Evolutionary conservation across 2,888 invertebrate genomes (phyloP), one percentile per base, ranked within the genome.

Genomic region (Andricus curvator): DNA sequence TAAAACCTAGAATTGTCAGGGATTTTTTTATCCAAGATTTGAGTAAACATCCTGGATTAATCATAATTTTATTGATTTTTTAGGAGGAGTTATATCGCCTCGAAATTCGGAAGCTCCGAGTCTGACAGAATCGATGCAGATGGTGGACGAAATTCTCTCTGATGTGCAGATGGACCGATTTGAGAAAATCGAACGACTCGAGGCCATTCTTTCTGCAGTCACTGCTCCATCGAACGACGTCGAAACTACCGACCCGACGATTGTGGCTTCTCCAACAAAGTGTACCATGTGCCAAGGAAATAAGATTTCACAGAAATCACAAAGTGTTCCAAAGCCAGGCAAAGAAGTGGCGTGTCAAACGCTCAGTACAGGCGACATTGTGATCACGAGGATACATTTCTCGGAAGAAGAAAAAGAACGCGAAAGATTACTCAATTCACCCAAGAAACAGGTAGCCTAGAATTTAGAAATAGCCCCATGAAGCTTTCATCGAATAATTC

Each of bases 361-460:
- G 2, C 94, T 97, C 70, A 97, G 97, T 91, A 98, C 98, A 25
- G 98, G 98, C 77, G 98, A 98, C 92, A 97, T 98, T 89, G 98
- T 98, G 79, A 97, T 98, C 88, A 98, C 97, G 67, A 96, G 97
- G 93, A 97, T 98, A 89, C 95, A 94, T 89, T 94, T 94, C 87
- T 94, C 94, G 66, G 94, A 95, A 85, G 94, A 95, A 84, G 94
- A 94, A 84, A 94, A 94, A 80, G 94, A 94, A 86, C 93, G 93
- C 85, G 94, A 94, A 86, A 93, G 94, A 89, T 89, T 94, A 86
- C 92, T 93, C 76, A 94, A 94, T 87, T 94, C 94, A 82, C 94
- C 94, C 82, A 94, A 93, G 88, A 93, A 92, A 83, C 90, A 85
- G 87, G 80, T 65, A 62, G 56, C 77, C 29, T 84, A 80, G 25